Base-by-base conservation (phyloP, 2,888 invertebrate species). In the Achlya flavicornis region DNA sequence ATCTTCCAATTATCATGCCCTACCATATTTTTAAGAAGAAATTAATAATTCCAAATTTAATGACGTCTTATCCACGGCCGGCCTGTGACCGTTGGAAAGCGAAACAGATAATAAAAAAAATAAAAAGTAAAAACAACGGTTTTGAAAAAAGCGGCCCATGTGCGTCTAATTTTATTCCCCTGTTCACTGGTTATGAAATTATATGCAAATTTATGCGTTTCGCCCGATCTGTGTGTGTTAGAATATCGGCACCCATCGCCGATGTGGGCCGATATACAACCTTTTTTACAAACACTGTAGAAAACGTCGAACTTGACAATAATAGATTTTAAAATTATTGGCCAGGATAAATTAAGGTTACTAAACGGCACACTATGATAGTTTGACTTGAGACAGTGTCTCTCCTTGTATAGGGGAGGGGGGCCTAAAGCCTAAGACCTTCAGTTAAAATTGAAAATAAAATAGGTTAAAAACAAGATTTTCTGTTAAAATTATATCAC, bases 161-260 rank as follows among this genome's bases (percentile, higher is more conserved):
- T 92, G 91, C 86, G 87, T 90, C 88, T 94, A 93, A 93, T 92
- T 89, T 91, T 91, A 93, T 92, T 91, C 91, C 89, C 86, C 86
- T 90, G 91, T 77, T 90, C 94, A 93, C 78, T 92, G 93, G 90
- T 89, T 92, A 93, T 93, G 93, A 94, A 94, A 94, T 93, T 41
- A 69, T 85, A 94, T 94, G 94, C 88, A 90, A 94, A 94, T 94
- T 73, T 92, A 92, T 92, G 88, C 92, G 86, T 75, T 72, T 78
- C 80, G 78, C 77, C 75, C 79, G 82, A 83, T 81, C 83, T 81
- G 81, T 78, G 79, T 72, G 79, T 73, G 68, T 66, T 66, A 64
- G 74, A 62, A 77, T 80, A 81, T 82, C 82, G 76, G 76, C 69
- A 72, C 70, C 73, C 76, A 79, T 80, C 70, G 72, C 26, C 78